Evolutionary conservation across 2,113 vertebrate species (phyloP), one percentile per base, ranked within the genome.

Genomic region (Bufo gargarizans): DNA sequence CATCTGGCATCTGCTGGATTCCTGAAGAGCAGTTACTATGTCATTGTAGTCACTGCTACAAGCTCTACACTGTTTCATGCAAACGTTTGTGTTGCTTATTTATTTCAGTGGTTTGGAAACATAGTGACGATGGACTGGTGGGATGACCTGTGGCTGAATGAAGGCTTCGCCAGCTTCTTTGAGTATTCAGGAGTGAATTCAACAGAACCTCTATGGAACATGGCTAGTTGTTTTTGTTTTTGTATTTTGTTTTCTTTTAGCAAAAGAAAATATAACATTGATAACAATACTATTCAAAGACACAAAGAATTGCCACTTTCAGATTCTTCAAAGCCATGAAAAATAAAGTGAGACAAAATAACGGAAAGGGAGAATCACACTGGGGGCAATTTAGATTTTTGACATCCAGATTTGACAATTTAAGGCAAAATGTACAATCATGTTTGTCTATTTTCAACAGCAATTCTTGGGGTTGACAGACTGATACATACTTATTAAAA

Each of bases 51-150:
- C 56, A 10, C 56, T 58, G 56, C 8, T 58, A 13, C 12, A 4
- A 20, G 19, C 1, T 12, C 12, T 14, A 1, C 13, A 43, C 6
- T 78, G 16, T 22, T 78, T 33, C 33, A 56, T 58, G 43, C 58
- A 58, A 2, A 58, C 33, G 5, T 3, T 79, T n/a, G 0, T 43
- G 22, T 49, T 83, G 22, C n/a, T 71, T 72, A 89, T 6, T 83
- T 55, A 90, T 92, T 94, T 11, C 90, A 99, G 98, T 99, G 98
- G 98, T 99, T 99, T 94, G 98, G 98, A 85, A 99, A 99, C 92
- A 96, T 94, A 56, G 98, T 99, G 91, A 99, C 98, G 6, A 99
- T 99, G 98, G 97, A 98, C 45, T 99, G 98, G 98, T 99, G 98
- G 98, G 97, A 99, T 16, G 98, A 99, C 89, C 91, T 99, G 89